Percentiles rank a stretch among this genome's conserved stretches.
Evolutionary conservation across 2,113 vertebrate genomes (phyloP).

Genomic region (Pedionomus torquatus): DNA sequence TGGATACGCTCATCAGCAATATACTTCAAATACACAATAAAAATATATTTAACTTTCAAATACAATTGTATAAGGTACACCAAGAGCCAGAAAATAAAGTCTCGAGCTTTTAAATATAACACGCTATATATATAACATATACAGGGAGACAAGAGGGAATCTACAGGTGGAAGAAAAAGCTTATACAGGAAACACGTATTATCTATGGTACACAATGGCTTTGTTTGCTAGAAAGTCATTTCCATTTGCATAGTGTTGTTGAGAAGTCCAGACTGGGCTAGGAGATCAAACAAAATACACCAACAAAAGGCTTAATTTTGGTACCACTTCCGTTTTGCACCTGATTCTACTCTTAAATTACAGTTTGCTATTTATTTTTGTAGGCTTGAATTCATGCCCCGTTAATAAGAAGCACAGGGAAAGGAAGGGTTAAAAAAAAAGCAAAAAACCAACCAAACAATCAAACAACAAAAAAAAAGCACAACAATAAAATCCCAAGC

Average conservation of each 20-base stretch:
- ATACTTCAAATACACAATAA: slow-evolving; percentile 61
- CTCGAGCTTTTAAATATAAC: slow-evolving; percentile 75
- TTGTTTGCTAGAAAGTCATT: not conserved
- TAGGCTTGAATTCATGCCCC: not conserved
- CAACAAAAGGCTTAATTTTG: slow-evolving; percentile 18
- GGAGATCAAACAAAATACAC: not conserved
- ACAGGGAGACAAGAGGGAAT: slow-evolving; percentile 12
- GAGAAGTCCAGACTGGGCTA: not conserved
- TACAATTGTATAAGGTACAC: slow-evolving; percentile 64
- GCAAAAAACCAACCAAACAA: not conserved
- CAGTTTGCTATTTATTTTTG: not conserved
- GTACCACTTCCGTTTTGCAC: slow-evolving; percentile 45
- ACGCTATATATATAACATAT: slow-evolving; percentile 44
- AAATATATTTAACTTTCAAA: slow-evolving; percentile 78
- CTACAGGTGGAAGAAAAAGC: not conserved
- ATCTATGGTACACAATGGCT: not conserved
- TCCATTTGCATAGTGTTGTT: not conserved
- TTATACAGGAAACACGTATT: not conserved
- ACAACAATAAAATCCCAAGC: not conserved
- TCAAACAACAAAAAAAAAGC: too few relatives aligned
- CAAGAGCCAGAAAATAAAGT: slow-evolving; percentile 76
- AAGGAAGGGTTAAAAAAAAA: not conserved
- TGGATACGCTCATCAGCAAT: slow-evolving; percentile 50
- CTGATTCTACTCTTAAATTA: slow-evolving; percentile 9
- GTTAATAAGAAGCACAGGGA: not conserved